Percentiles rank a stretch among this genome's conserved stretches.
Conservation (phyloP, 2,888 invertebrate species). For the Himalopsyche kuldschensis region DNA sequence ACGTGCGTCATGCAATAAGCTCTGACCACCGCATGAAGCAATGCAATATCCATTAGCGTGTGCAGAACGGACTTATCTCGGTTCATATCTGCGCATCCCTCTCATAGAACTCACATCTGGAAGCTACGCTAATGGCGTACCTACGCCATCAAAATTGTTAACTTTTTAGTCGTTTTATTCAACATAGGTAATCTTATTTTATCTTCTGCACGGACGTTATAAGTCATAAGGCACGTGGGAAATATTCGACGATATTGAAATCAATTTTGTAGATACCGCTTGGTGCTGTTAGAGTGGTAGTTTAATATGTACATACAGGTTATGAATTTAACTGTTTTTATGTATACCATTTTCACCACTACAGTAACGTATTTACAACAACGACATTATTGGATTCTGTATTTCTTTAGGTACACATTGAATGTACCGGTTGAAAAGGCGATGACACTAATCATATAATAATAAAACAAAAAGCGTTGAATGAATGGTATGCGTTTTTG, state of each 20-base stretch:
- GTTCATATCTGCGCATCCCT: background rate
- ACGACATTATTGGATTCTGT: too few species aligned
- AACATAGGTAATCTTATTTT: background rate
- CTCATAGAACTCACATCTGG: background rate
- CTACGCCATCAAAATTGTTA: background rate
- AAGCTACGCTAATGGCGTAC: background rate
- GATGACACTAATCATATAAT: too few species aligned
- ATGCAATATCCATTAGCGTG: constrained; percentile 19
- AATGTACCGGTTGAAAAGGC: too few species aligned
- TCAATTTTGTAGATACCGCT: too few species aligned
- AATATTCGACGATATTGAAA: background rate
- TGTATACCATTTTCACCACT: too few species aligned
- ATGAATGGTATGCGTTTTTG: too few species aligned
- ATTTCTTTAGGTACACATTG: too few species aligned
- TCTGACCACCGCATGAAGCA: background rate
- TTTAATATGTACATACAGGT: background rate
- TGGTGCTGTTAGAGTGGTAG: too few species aligned
- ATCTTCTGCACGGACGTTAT: background rate
- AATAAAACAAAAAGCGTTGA: too few species aligned
- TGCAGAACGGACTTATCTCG: constrained; percentile 9
- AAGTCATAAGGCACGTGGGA: background rate
- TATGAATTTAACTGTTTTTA: background rate
- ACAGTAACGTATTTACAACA: too few species aligned
- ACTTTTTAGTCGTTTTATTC: background rate
- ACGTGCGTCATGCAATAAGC: background rate